Evolutionary conservation across 2,888 invertebrate species (phyloP).

Genomic region (Marasmarcha lunaedactyla): DNA sequence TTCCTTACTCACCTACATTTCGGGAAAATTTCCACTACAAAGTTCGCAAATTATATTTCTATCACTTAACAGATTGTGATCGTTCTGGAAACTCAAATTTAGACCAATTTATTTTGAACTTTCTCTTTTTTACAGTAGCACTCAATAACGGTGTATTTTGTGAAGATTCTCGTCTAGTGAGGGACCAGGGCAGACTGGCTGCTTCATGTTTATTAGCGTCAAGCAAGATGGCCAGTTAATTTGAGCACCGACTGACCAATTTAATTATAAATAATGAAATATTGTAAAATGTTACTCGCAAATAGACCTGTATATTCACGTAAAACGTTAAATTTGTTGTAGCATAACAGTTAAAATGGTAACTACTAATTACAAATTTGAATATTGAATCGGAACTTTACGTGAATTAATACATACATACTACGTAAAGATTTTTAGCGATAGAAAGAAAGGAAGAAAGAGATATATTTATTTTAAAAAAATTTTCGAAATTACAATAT

Average conservation of each 20-base stretch:
- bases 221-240: conserved; percentile 36
- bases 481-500: too few species aligned
- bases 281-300: conserved; percentile 13
- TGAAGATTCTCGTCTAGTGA: conserved; percentile 6
- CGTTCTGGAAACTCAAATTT: conserved; percentile 24
- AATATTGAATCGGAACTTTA: too few species aligned
- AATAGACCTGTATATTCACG: conserved; percentile 1
- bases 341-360: too few species aligned
- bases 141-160: conserved; percentile 11
- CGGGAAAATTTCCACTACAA: neutral
- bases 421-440: too few species aligned
- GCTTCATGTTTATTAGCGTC: conserved; percentile 41
- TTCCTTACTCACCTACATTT: too few species aligned
- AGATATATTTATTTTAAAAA: too few species aligned
- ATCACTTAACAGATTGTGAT: conserved; percentile 12
- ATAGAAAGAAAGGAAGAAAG: too few species aligned
- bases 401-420: too few species aligned
- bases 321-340: too few species aligned
- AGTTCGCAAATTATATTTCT: conserved; percentile 5
- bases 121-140: conserved; percentile 8
- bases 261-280: conserved; percentile 42
- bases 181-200: conserved; percentile 22
- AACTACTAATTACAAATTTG: too few species aligned
- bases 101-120: conserved; percentile 23
- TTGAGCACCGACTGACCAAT: conserved; percentile 44